Evolutionary conservation across 2,797 vertebrate species (phyloP).

Genomic region (Enoplosus armatus): DNA sequence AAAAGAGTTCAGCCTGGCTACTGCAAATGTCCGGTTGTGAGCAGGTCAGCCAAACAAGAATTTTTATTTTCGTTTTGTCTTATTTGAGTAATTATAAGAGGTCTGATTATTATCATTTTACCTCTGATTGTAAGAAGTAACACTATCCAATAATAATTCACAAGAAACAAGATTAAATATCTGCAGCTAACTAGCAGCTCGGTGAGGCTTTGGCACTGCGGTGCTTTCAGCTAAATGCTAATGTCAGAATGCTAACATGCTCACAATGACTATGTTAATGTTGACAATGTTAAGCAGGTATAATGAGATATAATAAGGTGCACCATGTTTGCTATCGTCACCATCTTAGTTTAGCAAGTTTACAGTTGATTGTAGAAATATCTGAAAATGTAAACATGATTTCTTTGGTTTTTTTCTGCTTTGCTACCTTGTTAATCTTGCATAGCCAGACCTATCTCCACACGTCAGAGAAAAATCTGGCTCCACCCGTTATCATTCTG

Average conservation of each 20-base stretch:
- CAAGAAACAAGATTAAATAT: not conserved
- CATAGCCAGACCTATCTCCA: too few species aligned
- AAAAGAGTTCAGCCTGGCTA: conserved; percentile 6
- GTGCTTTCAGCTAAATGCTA: not conserved
- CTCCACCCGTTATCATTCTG: too few species aligned
- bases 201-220: not conserved
- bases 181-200: not conserved
- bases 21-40: not conserved
- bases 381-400: not conserved
- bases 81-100: not conserved
- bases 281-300: not conserved
- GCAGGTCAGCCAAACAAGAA: not conserved
- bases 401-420: not conserved
- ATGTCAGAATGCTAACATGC: not conserved
- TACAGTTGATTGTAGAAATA: not conserved
- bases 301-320: not conserved
- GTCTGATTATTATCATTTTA: not conserved
- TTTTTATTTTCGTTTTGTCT: not conserved
- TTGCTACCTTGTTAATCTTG: not conserved
- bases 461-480: too few species aligned
- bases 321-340: not conserved
- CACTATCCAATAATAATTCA: too few species aligned
- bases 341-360: not conserved
- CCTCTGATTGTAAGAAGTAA: not conserved
- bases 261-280: not conserved